Evolutionary conservation across 2,888 invertebrate species (phyloP).

Genomic region (Nomada fabriciana): DNA sequence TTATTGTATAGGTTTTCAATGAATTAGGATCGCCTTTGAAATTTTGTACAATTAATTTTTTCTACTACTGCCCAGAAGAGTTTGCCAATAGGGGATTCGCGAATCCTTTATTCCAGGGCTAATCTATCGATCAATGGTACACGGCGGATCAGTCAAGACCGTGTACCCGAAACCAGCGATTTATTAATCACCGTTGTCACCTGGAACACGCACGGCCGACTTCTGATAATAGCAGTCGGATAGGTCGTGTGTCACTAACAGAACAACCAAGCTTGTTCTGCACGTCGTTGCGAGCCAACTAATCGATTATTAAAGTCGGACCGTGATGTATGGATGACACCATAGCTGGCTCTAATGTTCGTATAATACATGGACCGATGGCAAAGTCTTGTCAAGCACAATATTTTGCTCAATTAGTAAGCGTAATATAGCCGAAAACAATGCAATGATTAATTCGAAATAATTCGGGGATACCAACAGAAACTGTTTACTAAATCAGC

Average conservation of each 20-base stretch:
- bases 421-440: no score
- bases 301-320: conserved; percentile 52
- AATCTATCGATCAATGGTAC: conserved; percentile 31
- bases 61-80: no score
- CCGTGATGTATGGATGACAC: conserved; percentile 10
- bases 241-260: conserved; percentile 49
- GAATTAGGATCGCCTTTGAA: neutral
- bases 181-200: conserved; percentile 58
- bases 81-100: no score
- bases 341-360: conserved; percentile 22
- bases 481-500: no score
- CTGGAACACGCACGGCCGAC: conserved; percentile 57
- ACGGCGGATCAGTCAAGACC: conserved; percentile 15
- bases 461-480: neutral
- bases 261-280: conserved; percentile 16
- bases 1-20: neutral
- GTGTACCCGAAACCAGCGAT: conserved; percentile 42
- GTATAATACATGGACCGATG: neutral
- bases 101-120: neutral
- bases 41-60: neutral
- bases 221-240: conserved; percentile 55
- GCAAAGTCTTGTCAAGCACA: neutral
- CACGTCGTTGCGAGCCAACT: conserved; percentile 19
- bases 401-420: neutral
- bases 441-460: neutral